Evolutionary conservation across 2,113 vertebrate species (phyloP).

Genomic region (Diadophis punctatus): DNA sequence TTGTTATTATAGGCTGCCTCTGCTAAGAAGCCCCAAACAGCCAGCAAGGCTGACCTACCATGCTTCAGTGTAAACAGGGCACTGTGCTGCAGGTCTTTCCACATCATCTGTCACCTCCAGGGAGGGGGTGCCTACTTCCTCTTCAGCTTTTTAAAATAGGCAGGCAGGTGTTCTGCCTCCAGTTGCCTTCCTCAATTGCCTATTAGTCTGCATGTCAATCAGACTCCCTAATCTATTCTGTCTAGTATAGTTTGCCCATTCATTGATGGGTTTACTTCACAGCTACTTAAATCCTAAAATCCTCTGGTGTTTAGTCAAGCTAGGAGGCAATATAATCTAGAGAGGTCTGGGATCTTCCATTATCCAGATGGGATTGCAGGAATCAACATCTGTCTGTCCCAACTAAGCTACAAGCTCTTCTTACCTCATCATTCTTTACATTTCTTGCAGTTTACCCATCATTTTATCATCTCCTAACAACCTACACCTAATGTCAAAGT

Average conservation of each 20-base stretch:
- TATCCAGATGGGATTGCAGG: neutral
- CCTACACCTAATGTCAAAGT: neutral
- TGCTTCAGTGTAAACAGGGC: slow-evolving; percentile 76
- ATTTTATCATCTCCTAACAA: neutral
- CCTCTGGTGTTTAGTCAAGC: neutral
- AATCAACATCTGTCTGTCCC: neutral
- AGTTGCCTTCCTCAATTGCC: neutral
- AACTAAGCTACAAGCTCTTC: neutral
- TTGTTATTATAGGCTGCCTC: slow-evolving; percentile 71
- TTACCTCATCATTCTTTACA: neutral
- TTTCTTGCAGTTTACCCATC: neutral
- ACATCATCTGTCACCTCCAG: slow-evolving; percentile 74
- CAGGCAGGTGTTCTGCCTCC: slow-evolving; percentile 43
- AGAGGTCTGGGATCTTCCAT: neutral
- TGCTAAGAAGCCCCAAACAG: slow-evolving; percentile 65
- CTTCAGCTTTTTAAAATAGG: slow-evolving; percentile 73
- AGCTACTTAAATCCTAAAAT: neutral
- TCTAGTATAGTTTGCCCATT: neutral
- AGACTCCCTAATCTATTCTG: neutral
- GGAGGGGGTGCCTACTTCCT: slow-evolving; percentile 77
- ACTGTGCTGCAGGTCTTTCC: slow-evolving; percentile 82
- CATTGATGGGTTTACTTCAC: neutral
- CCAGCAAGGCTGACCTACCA: slow-evolving; percentile 66
- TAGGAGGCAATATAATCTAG: neutral
- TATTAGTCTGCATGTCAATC: neutral